These are phyloP conservation scores for Lasioglossum oenotherae DNA, from an alignment of 2,888 invertebrate species.

Conservation along the genomic window DNA sequence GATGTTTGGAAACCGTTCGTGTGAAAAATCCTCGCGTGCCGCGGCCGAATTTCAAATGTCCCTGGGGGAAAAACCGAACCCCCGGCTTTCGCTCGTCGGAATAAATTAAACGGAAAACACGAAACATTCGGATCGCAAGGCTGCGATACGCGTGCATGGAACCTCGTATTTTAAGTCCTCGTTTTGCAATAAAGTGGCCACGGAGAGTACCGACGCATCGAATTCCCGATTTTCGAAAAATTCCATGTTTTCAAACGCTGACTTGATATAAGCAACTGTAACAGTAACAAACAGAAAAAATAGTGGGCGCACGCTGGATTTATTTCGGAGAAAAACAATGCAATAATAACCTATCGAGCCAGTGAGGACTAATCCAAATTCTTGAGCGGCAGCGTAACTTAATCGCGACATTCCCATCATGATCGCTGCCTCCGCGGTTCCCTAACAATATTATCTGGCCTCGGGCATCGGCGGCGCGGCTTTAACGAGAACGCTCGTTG, in stretches of 20 bases:
- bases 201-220: not conserved
- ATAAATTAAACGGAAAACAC: slow-evolving; percentile 41
- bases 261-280: not conserved
- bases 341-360: not conserved
- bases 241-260: no score
- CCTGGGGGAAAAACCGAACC: not conserved
- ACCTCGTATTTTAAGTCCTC: not conserved
- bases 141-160: not conserved
- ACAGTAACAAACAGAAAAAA: not conserved
- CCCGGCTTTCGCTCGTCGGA: not conserved
- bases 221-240: not conserved
- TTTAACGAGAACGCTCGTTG: slow-evolving; percentile 6
- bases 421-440: not conserved
- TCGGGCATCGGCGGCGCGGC: not conserved
- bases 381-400: not conserved
- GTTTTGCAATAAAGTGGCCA: not conserved
- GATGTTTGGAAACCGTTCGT: slow-evolving; percentile 25
- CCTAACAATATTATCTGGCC: not conserved
- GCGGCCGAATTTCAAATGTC: slow-evolving; percentile 26
- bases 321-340: not conserved
- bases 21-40: slow-evolving; percentile 43
- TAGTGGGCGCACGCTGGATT: not conserved
- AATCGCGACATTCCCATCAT: not conserved
- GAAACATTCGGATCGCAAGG: not conserved
- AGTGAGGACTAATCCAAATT: not conserved